Conservation (phyloP, 2,113 vertebrate species). For the Rostratula benghalensis region DNA sequence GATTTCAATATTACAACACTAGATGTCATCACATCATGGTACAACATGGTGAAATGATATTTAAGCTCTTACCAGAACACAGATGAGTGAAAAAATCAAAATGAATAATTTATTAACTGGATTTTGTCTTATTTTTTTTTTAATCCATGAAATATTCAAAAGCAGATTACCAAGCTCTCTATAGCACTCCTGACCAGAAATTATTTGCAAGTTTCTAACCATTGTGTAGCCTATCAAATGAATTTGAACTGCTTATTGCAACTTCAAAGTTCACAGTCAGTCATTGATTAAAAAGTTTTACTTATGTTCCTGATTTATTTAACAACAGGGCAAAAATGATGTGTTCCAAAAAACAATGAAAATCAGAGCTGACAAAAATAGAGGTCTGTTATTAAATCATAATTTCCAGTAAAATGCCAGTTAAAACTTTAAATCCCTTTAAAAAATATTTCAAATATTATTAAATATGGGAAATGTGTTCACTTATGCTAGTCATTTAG, state of each 20-base stretch:
- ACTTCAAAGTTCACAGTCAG: background rate
- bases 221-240: background rate
- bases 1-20: conserved; percentile 61
- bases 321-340: background rate
- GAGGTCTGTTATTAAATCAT: background rate
- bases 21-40: conserved; percentile 68
- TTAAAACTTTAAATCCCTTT: background rate
- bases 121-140: background rate
- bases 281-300: background rate
- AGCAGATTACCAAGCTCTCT: background rate
- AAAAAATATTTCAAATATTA: background rate
- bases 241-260: background rate
- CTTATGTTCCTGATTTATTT: background rate
- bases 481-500: background rate
- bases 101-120: background rate
- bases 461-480: background rate
- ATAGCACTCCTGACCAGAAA: background rate
- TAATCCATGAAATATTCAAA: background rate
- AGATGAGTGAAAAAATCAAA: conserved; percentile 11
- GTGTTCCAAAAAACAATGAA: background rate
- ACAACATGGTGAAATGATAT: conserved; percentile 28
- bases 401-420: background rate
- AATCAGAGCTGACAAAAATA: background rate
- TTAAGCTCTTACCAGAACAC: background rate
- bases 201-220: background rate